These are phyloP conservation scores for Galago senegalensis DNA, from an alignment of 2,797 vertebrate genomes.

Conservation along the genomic window DNA sequence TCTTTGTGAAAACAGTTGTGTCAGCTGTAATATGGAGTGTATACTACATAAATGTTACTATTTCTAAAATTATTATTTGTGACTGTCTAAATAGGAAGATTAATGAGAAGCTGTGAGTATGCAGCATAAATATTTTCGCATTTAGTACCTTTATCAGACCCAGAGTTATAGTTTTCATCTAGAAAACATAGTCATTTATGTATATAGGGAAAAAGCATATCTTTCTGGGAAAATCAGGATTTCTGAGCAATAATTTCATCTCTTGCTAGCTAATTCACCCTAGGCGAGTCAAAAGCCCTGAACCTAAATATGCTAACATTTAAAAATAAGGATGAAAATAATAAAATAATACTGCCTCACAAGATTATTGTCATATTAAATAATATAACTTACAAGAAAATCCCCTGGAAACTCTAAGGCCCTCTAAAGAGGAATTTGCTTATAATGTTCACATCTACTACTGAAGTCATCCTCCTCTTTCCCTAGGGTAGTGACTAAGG, in stretches of 20 bases:
- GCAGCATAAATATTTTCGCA: conserved; percentile 35
- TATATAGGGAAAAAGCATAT: background rate
- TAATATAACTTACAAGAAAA: conserved; percentile 50
- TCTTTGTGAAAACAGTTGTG: conserved; percentile 29
- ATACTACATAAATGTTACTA: background rate
- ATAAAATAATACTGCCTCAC: background rate
- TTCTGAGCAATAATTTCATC: background rate
- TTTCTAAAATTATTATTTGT: background rate
- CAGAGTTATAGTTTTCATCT: conserved; percentile 13
- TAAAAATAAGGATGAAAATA: conserved; percentile 11
- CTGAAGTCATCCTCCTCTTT: background rate
- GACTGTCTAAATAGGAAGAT: conserved; percentile 16
- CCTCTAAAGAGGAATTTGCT: background rate
- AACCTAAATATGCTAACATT: conserved; percentile 23
- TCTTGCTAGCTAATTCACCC: background rate
- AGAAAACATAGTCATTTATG: background rate
- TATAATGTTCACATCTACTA: background rate
- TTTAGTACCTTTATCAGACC: background rate
- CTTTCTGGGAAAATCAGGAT: background rate
- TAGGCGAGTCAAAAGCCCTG: background rate
- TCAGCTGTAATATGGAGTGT: background rate
- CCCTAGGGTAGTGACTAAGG: background rate
- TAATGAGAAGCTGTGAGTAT: background rate
- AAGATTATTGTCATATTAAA: background rate
- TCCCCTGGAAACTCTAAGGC: background rate